Conservation (phyloP, 1,140 invertebrate species). For the Drosophila erecta region DNA sequence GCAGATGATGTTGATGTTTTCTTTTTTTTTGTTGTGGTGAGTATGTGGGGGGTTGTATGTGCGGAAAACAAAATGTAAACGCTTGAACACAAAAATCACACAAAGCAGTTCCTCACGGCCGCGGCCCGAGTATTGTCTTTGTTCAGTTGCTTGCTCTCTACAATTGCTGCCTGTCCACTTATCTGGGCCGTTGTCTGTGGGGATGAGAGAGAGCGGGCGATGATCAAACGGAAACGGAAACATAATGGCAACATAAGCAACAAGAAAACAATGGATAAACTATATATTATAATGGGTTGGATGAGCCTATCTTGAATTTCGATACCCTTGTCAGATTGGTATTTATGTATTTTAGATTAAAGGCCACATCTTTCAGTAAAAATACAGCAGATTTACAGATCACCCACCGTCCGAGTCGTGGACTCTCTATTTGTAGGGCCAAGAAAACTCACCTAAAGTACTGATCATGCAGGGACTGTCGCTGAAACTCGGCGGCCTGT, state of each 20-base stretch:
- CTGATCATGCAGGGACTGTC: slow-evolving; percentile 84
- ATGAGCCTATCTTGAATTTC: slow-evolving; percentile 38
- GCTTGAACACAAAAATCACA: slow-evolving; percentile 82
- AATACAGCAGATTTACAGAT: background rate
- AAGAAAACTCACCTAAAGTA: slow-evolving; percentile 81
- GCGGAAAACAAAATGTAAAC: slow-evolving; percentile 74
- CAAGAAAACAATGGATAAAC: slow-evolving; percentile 22
- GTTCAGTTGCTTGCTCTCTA: slow-evolving; percentile 81
- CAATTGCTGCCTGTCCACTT: slow-evolving; percentile 74
- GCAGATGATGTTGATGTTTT: slow-evolving; percentile 39
- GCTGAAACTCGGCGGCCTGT: slow-evolving; percentile 84
- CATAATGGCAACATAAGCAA: slow-evolving; percentile 50
- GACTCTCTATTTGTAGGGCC: background rate
- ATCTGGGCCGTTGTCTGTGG: slow-evolving; percentile 84
- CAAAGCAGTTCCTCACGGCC: slow-evolving; percentile 75
- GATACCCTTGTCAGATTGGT: background rate
- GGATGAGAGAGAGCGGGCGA: slow-evolving; percentile 58
- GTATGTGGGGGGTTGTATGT: slow-evolving; percentile 30
- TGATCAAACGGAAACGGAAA: slow-evolving; percentile 62
- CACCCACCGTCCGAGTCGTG: too few species aligned
- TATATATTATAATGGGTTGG: slow-evolving; percentile 40
- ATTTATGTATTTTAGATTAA: background rate
- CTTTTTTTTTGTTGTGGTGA: slow-evolving; percentile 9
- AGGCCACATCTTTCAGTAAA: too few species aligned
- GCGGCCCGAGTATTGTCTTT: slow-evolving; percentile 67